A percentile compares a stretch with the other conserved stretches of the same genome.
Conservation (phyloP, 2,113 vertebrate genomes). For the Mobula birostris region DNA sequence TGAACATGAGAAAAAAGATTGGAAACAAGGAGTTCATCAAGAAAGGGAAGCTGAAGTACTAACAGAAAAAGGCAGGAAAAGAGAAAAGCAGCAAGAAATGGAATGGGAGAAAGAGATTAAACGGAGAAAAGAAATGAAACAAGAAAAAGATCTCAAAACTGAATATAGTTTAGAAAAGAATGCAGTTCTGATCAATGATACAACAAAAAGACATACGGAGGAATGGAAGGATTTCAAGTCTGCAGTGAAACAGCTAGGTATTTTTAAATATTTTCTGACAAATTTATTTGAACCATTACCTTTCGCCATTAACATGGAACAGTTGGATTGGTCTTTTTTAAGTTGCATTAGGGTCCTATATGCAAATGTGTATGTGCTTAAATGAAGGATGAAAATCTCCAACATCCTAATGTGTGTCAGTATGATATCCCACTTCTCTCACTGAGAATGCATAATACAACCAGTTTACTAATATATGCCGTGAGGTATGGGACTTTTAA, state of each 20-base stretch:
- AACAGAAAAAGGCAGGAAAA: conserved; percentile 4
- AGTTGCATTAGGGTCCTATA: neutral
- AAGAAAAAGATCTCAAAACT: conserved; percentile 13
- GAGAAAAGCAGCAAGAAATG: conserved; percentile 18
- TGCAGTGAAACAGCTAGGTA: conserved; percentile 24
- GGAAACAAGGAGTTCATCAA: neutral
- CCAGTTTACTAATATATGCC: neutral
- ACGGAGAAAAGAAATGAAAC: conserved; percentile 34
- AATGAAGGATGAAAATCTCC: neutral
- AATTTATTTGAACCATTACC: neutral
- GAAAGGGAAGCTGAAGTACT: neutral
- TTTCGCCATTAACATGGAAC: too few species aligned
- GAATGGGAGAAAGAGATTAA: conserved; percentile 24
- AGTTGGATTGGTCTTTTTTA: neutral
- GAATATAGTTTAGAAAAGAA: neutral
- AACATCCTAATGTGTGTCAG: neutral
- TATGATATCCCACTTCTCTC: neutral
- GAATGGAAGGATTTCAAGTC: conserved; percentile 25
- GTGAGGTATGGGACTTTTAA: neutral
- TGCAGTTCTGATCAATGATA: neutral
- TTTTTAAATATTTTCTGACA: neutral
- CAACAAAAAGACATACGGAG: neutral
- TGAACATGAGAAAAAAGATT: conserved; percentile 31
- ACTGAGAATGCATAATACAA: neutral
- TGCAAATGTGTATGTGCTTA: neutral